Base-by-base conservation (phyloP, 2,797 vertebrate species). In the Salarias fasciatus region DNA sequence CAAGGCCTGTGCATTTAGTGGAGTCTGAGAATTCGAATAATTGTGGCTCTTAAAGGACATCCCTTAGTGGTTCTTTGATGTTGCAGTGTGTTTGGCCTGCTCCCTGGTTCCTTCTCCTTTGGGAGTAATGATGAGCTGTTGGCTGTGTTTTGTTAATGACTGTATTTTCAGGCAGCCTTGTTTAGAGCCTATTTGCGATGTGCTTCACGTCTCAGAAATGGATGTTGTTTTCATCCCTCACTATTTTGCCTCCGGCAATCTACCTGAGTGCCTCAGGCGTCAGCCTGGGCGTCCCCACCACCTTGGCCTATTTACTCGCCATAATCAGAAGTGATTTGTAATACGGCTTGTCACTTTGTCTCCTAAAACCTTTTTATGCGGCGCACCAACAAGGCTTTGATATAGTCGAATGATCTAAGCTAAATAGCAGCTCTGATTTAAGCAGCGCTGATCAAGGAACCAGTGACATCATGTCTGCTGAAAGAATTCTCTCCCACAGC, bases 151-250 rank as follows among this genome's bases (percentile, higher is more conserved):
- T 50, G 13, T 58, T 31, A 50, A 46, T 37, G 18, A 24, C 40
- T 38, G 12, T 46, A 24, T 57, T 43, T 42, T 5, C 18, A 46
- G 4, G 7, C 10, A 5, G 4, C 1, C 1, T 45, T 53, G 18
- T 53, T 62, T 33, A 11, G 52, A 63, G 53, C 63, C 38, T 8
- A 1, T 49, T 43, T 49, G 40, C 50, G 42, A 5, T n/a, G 14
- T 12, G 30, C 13, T 37, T 14, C 37, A n/a, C 1, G 0, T 52
- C 31, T 53, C 18, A 48, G 38, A 50, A 30, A 10, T 24, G 12
- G 28, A 35, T 31, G 5, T 24, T 41, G 12, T 54, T 65, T 60
- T 60, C 50, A 63, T 45, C 33, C 38, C 41, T 58, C n/a, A 36
- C 33, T 24, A 10, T 46, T 7, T 28, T 7, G 38, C 54, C 48